Evolutionary conservation across 92 coral and sea anemone species (phyloP).

Genomic region (Muricea muricata): DNA sequence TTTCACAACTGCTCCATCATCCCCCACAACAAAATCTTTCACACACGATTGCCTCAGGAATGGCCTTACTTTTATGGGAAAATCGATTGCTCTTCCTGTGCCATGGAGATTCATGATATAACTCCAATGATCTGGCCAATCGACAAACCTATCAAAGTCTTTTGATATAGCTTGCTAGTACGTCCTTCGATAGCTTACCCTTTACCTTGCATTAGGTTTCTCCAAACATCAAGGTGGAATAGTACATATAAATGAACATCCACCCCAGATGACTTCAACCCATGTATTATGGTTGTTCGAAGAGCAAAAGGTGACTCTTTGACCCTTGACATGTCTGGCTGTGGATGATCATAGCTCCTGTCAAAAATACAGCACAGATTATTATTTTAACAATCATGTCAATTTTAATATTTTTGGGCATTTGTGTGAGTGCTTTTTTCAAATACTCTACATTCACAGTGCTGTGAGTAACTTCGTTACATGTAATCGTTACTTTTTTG

Average conservation of each 20-base stretch:
- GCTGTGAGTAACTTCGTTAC: no score
- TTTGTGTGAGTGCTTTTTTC: background rate
- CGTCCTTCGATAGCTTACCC: background rate
- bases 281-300: background rate
- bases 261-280: constrained; percentile 2
- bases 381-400: background rate
- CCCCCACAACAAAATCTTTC: constrained; percentile 26
- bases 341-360: constrained; percentile 30
- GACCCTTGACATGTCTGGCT: background rate
- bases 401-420: background rate
- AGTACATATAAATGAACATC: constrained; percentile 10
- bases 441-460: no score
- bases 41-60: background rate
- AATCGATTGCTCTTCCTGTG: constrained; percentile 19
- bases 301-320: background rate
- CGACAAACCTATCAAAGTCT: constrained; percentile 3
- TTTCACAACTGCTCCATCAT: background rate
- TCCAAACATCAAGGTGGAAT: constrained; percentile 19
- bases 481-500: no score
- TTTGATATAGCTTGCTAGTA: background rate
- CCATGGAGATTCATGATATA: background rate
- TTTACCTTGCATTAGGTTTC: constrained; percentile 7
- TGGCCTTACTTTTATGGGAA: constrained; percentile 24
- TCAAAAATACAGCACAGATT: constrained; percentile 6
- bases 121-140: background rate